Evolutionary conservation across 2,113 vertebrate genomes (phyloP).

Genomic region (Ptilonorhynchus violaceus): DNA sequence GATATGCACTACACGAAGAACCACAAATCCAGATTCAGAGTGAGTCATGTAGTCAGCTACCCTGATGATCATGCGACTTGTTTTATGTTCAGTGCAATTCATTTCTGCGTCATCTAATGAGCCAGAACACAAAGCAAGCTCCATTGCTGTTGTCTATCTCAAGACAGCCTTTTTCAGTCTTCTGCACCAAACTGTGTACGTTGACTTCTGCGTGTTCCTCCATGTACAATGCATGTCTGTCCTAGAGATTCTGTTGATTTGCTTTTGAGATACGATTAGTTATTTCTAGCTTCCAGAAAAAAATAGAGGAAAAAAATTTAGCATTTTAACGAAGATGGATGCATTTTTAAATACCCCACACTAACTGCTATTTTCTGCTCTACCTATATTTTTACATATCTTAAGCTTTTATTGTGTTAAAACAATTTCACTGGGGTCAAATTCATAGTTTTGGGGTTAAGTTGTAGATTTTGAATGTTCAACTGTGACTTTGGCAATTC

Average conservation of each 20-base stretch:
- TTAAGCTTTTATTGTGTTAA: background rate
- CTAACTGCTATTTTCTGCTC: background rate
- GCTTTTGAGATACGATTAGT: background rate
- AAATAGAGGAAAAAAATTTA: background rate
- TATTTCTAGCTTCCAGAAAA: background rate
- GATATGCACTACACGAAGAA: background rate
- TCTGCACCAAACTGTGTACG: background rate
- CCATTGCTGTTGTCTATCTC: fast-evolving
- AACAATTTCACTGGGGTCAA: background rate
- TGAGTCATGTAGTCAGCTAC: background rate
- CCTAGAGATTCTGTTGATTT: background rate
- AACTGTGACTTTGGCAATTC: background rate
- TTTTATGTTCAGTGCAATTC: background rate
- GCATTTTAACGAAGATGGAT: background rate
- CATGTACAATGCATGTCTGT: fast-evolving
- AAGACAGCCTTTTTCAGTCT: background rate
- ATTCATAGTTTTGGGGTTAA: background rate
- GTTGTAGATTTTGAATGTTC: background rate
- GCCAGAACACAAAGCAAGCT: background rate
- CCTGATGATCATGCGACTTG: fast-evolving
- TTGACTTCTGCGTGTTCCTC: background rate
- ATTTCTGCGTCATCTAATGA: background rate
- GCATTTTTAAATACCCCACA: background rate
- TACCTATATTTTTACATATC: fast-evolving
- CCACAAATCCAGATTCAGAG: background rate